These are phyloP conservation scores for Microctenopoma stevenorrisi DNA, from an alignment of 2,797 vertebrate genomes.

Conservation along the genomic window DNA sequence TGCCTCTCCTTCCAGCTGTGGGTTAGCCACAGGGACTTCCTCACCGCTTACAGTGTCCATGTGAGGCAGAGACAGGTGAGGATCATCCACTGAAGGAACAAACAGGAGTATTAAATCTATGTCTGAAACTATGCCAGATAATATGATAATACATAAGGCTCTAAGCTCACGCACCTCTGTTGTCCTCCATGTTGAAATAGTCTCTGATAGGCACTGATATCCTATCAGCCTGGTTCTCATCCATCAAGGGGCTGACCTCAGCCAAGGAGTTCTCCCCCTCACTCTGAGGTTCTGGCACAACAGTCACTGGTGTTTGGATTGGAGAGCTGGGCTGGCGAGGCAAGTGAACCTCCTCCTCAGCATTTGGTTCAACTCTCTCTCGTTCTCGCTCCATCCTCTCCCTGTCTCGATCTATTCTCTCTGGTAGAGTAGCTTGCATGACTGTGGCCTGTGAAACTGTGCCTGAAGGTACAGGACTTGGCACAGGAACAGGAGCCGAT, in stretches of 20 bases:
- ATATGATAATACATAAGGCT: not conserved
- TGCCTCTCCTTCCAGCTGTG: constrained; percentile 89
- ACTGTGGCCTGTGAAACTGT: constrained; percentile 47
- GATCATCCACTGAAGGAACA: constrained; percentile 76
- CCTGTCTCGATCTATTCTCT: constrained; percentile 49
- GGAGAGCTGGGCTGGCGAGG: constrained; percentile 77
- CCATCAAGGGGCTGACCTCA: constrained; percentile 63
- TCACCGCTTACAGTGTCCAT: constrained; percentile 78
- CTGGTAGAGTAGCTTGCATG: constrained; percentile 49
- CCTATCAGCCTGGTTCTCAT: constrained; percentile 74
- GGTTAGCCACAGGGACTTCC: constrained; percentile 73
- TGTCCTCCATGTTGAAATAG: constrained; percentile 82
- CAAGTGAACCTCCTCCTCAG: constrained; percentile 73
- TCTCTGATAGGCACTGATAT: constrained; percentile 75
- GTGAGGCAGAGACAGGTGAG: constrained; percentile 74
- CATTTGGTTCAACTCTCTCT: constrained; percentile 65
- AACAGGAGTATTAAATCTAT: not conserved
- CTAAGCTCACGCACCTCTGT: constrained; percentile 72
- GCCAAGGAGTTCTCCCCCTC: constrained; percentile 57
- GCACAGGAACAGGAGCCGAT: constrained; percentile 37
- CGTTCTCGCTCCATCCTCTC: constrained; percentile 58
- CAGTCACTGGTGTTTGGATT: constrained; percentile 63
- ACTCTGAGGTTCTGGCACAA: constrained; percentile 59
- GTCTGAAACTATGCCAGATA: not conserved
- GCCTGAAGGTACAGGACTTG: constrained; percentile 61